Evolutionary conservation across 37 sponge, comb jelly and placozoan genomes (phyloP).

Genomic region (Crambe crambe): DNA sequence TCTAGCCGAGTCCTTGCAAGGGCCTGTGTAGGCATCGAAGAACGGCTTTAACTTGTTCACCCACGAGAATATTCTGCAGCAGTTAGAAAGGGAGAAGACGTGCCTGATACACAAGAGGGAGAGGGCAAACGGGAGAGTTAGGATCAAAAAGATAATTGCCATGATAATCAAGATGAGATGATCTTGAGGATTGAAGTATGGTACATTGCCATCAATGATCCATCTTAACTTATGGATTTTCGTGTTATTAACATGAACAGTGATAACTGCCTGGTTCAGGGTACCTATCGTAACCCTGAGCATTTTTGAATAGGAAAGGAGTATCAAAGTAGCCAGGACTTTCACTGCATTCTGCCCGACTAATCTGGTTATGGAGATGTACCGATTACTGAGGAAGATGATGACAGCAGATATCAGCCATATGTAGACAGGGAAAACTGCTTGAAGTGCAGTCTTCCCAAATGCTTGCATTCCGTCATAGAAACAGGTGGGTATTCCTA

Average conservation of each 20-base stretch:
- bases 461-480: conserved; percentile 45
- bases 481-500: conserved; percentile 29
- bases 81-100: not conserved
- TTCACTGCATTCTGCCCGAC: conserved; percentile 15
- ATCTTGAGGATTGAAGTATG: not conserved
- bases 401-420: conserved; percentile 18
- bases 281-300: not conserved
- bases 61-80: not conserved
- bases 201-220: conserved; percentile 12
- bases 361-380: not conserved
- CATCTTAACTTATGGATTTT: not conserved
- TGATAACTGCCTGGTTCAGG: not conserved
- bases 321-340: conserved; percentile 20
- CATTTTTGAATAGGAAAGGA: conserved; percentile 28
- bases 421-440: conserved; percentile 30
- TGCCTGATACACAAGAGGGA: not conserved
- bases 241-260: not conserved
- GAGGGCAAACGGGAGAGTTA: conserved; percentile 2
- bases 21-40: conserved; percentile 23
- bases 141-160: not conserved
- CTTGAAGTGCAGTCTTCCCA: conserved; percentile 8
- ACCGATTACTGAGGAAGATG: conserved; percentile 1
- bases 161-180: not conserved
- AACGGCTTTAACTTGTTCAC: conserved; percentile 14
- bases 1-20: not conserved